Evolutionary conservation across 2,888 invertebrate species (phyloP), one percentile per base, ranked within the genome.

Genomic region (Lottia scabra): DNA sequence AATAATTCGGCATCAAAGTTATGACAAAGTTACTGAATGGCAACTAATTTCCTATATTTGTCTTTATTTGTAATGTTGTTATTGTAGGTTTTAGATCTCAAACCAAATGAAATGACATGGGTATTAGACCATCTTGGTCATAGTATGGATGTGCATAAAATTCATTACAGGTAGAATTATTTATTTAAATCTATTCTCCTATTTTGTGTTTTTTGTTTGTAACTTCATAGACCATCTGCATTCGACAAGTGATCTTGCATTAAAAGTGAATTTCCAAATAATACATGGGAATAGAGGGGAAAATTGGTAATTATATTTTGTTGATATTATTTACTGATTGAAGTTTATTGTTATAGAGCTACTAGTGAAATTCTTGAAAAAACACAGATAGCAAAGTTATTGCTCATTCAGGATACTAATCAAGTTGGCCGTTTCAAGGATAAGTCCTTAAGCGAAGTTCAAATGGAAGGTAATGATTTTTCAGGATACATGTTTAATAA

Each of bases 111-210:
- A 16, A 48, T 48, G 48, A 48, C 48, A 48, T 48, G 48, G 48
- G 48, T 48, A 48, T 48, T 48, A 48, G 48, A 48, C 48, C 48
- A 48, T 48, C 48, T 48, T 48, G 48, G 48, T 12, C 48, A 46
- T 46, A 46, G 46, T 16, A 46, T 46, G 46, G 46, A 46, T 16
- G 46, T 46, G 46, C 46, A 46, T 16, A 46, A 46, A 46, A 46
- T 46, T 46, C 16, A 46, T 16, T 46, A 2, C 46, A 13, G 46
- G 46, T 13, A 48, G 5, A 5, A 16, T 48, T 48, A 6, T 48
- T 13, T 48, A 48, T 48, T 15, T 48, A 48, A 48, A 48, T 48
- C 12, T 48, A 48, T 48, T 16, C 13, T 48, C 16, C 19, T 48
- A 48, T 30, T 30, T 5, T 2, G 30, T 30, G 30, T 30, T 4